Percentiles rank a stretch among this genome's conserved stretches.
phyloP scores from a whole-genome alignment of 2,797 vertebrate genomes.

The Spinus pinus region DNA sequence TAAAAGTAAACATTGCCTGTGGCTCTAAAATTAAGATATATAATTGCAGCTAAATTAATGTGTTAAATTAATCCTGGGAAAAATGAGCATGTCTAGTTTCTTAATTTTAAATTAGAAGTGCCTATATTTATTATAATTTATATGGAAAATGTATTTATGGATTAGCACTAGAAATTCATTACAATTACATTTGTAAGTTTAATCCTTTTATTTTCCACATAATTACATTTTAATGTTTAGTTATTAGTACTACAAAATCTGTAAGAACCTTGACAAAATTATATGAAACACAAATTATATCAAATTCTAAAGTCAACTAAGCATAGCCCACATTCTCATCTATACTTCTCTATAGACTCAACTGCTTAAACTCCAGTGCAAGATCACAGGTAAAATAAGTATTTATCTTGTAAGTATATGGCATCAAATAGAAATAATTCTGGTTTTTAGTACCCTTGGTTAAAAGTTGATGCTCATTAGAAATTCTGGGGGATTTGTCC shows the following conservation, averaged over 20 bases:
- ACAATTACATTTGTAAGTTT: background rate
- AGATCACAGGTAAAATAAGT: background rate
- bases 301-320: slow-evolving; percentile 18
- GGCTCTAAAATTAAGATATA: slow-evolving; percentile 27
- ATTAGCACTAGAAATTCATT: slow-evolving; percentile 9
- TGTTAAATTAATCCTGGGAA: slow-evolving; percentile 23
- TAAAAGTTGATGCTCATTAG: background rate
- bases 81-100: slow-evolving; percentile 8
- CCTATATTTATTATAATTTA: slow-evolving; percentile 29
- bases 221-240: slow-evolving; percentile 39
- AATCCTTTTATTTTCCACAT: slow-evolving; percentile 35
- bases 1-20: background rate
- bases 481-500: background rate
- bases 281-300: background rate
- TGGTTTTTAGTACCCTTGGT: background rate
- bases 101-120: slow-evolving; percentile 41
- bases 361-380: background rate
- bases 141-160: slow-evolving; percentile 15
- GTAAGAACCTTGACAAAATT: slow-evolving; percentile 21
- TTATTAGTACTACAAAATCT: slow-evolving; percentile 17
- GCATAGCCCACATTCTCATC: background rate
- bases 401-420: background rate
- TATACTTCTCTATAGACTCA: background rate
- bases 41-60: background rate
- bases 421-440: background rate